A percentile compares a stretch with the other conserved stretches of the same genome.
Conservation (phyloP, 2,888 invertebrate genomes). For the Drosophila parthenogenetica region DNA sequence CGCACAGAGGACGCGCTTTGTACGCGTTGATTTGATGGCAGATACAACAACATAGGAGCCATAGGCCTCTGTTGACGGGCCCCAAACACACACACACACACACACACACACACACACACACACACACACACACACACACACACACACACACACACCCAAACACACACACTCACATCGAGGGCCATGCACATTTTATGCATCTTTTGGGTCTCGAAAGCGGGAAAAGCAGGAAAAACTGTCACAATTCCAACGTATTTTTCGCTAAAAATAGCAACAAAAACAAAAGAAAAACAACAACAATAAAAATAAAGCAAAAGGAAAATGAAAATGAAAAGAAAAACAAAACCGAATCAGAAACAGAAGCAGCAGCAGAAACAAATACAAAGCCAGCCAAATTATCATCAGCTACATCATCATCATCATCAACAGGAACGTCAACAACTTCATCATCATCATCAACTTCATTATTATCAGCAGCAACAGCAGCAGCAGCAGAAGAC, state of each 20-base stretch:
- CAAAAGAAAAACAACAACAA: conserved; percentile 29
- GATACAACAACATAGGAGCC: conserved; percentile 23
- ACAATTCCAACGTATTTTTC: conserved; percentile 68
- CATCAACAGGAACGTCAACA: background rate
- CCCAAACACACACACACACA: conserved; percentile 21
- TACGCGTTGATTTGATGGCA: conserved; percentile 39
- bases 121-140: conserved; percentile 22
- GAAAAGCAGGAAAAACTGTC: conserved; percentile 67
- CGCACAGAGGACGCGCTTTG: conserved; percentile 40
- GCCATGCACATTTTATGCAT: conserved; percentile 40
- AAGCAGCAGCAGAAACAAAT: conserved; percentile 27
- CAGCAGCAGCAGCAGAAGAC: conserved; percentile 24
- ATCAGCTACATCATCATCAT: conserved; percentile 39
- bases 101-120: background rate
- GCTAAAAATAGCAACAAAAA: conserved; percentile 73
- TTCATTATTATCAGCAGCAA: background rate
- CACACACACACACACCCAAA: conserved; percentile 11
- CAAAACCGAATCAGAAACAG: conserved; percentile 28
- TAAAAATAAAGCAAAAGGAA: conserved; percentile 32
- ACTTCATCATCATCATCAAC: conserved; percentile 17
- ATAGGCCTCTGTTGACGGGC: conserved; percentile 9
- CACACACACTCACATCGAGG: conserved; percentile 21
- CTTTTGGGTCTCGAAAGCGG: conserved; percentile 45
- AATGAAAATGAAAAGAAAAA: conserved; percentile 26
- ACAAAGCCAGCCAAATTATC: conserved; percentile 47